Percentiles rank a stretch among this genome's conserved stretches.
Conservation (phyloP, 2,888 invertebrate genomes). For the Xestia sexstrigata region DNA sequence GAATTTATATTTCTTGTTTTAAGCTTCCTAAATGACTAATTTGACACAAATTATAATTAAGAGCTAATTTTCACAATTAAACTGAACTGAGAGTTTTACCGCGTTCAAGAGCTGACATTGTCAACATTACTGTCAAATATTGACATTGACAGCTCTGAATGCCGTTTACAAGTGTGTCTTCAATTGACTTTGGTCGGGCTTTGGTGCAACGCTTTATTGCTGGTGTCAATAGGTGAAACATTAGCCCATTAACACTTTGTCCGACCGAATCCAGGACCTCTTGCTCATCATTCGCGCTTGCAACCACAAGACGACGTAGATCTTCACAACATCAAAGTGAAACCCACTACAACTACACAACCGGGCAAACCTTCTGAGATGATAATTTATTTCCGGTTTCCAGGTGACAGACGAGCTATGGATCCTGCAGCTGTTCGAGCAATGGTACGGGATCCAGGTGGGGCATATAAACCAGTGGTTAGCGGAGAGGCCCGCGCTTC, state of each 20-base stretch:
- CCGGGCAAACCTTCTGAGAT: neutral
- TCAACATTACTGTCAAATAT: neutral
- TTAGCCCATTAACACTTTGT: too few species aligned
- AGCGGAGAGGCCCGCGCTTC: slow-evolving; percentile 97
- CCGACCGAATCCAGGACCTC: too few species aligned
- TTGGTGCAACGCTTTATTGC: too few species aligned
- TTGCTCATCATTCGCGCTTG: too few species aligned
- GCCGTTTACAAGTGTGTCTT: neutral
- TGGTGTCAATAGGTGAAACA: too few species aligned
- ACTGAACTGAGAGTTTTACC: too few species aligned
- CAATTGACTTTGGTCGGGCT: too few species aligned
- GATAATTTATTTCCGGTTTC: neutral
- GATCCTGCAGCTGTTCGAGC: slow-evolving; percentile 93
- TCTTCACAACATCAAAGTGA: neutral
- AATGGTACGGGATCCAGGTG: slow-evolving; percentile 99
- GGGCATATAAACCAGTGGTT: slow-evolving; percentile 98
- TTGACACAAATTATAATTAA: neutral
- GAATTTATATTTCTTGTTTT: neutral
- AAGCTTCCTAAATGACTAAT: neutral
- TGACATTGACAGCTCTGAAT: neutral
- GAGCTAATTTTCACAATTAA: neutral
- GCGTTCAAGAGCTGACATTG: neutral
- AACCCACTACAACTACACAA: neutral
- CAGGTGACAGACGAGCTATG: slow-evolving; percentile 92
- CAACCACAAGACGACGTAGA: too few species aligned